These are phyloP conservation scores for Sceliomorpha sp. DNA, from an alignment of 2,888 invertebrate species.

Conservation along the genomic window DNA sequence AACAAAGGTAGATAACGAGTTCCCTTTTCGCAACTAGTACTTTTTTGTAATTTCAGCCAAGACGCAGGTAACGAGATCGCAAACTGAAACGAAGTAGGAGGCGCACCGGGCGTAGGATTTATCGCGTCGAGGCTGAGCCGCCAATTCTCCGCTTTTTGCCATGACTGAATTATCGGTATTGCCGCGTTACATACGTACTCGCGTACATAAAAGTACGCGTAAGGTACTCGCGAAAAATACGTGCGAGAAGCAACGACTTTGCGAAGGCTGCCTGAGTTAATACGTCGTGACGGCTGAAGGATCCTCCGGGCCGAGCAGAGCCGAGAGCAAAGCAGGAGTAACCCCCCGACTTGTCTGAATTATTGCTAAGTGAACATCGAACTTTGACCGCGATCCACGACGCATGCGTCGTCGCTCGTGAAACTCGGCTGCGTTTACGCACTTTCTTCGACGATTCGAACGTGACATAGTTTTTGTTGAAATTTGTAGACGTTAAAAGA, in stretches of 20 bases:
- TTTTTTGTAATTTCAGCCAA: slow-evolving; percentile 43
- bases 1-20: slow-evolving; percentile 32
- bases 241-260: slow-evolving; percentile 27
- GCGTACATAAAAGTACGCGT: slow-evolving; percentile 63
- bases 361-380: slow-evolving; percentile 73
- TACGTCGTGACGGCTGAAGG: slow-evolving; percentile 59
- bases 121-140: slow-evolving; percentile 64
- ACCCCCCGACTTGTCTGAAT: slow-evolving; percentile 66
- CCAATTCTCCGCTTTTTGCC: slow-evolving; percentile 69
- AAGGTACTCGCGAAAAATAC: slow-evolving; percentile 54
- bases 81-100: slow-evolving; percentile 59
- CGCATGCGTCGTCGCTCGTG: slow-evolving; percentile 21
- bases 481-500: no score
- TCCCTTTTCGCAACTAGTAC: slow-evolving; percentile 9
- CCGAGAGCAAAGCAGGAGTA: slow-evolving; percentile 62
- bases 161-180: slow-evolving; percentile 77
- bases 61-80: slow-evolving; percentile 64
- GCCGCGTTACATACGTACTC: slow-evolving; percentile 65
- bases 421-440: slow-evolving; percentile 19
- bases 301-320: slow-evolving; percentile 55
- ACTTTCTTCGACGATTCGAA: slow-evolving; percentile 19
- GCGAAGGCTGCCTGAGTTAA: slow-evolving; percentile 51
- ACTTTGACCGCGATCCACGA: slow-evolving; percentile 67
- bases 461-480: neutral
- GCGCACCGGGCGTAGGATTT: slow-evolving; percentile 61